These are phyloP conservation scores for Sebastiscus tertius DNA, from an alignment of 2,797 vertebrate genomes.

Conservation along the genomic window DNA sequence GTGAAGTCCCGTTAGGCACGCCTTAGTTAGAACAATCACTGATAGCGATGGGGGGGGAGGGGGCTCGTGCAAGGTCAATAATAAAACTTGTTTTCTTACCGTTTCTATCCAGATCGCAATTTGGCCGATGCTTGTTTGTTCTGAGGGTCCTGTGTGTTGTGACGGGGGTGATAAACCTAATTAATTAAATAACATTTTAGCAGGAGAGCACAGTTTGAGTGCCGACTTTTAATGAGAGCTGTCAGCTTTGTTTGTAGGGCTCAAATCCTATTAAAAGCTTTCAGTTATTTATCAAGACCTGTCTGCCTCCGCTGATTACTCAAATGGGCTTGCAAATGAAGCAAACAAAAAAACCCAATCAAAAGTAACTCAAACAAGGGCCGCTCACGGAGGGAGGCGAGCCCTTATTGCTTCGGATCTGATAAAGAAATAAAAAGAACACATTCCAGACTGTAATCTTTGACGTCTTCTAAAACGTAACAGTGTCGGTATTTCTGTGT, in stretches of 20 bases:
- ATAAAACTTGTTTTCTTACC: constrained; percentile 62
- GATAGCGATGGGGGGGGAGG: background rate
- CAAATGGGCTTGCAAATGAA: constrained; percentile 77
- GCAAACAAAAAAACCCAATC: constrained; percentile 69
- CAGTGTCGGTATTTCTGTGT: constrained; percentile 1
- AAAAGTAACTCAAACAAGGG: constrained; percentile 58
- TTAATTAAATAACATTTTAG: constrained; percentile 73
- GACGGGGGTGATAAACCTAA: constrained; percentile 71
- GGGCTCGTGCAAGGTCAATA: constrained; percentile 49
- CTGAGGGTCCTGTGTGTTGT: constrained; percentile 59
- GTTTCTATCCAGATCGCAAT: constrained; percentile 61
- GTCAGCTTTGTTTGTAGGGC: constrained; percentile 81
- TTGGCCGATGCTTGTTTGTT: constrained; percentile 71
- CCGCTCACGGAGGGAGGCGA: constrained; percentile 44
- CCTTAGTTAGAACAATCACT: constrained; percentile 29
- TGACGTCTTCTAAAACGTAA: constrained; percentile 4
- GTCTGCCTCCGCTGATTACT: constrained; percentile 76
- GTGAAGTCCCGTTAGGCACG: constrained; percentile 30
- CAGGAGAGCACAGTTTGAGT: constrained; percentile 71
- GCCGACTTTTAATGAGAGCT: constrained; percentile 79
- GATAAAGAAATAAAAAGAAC: constrained; percentile 50
- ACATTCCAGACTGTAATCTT: constrained; percentile 30
- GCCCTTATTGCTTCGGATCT: constrained; percentile 26
- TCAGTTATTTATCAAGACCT: constrained; percentile 77
- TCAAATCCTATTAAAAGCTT: constrained; percentile 83